Evolutionary conservation across 2,113 vertebrate genomes (phyloP).

Genomic region (Aegithalos caudatus): DNA sequence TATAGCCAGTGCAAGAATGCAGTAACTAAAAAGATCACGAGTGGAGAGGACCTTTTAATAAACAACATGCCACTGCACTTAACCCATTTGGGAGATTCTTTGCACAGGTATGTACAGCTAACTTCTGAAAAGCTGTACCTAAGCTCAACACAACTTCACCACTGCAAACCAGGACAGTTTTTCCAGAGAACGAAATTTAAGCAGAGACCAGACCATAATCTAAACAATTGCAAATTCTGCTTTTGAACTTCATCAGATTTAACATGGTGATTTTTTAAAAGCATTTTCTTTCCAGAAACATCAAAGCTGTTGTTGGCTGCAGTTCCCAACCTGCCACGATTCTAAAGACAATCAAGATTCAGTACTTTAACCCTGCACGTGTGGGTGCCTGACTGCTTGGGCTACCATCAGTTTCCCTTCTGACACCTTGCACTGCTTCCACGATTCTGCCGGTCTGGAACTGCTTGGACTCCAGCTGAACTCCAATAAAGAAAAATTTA

Average conservation of each 20-base stretch:
- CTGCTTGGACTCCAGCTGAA: background rate
- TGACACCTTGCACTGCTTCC: background rate
- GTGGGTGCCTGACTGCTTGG: too few relatives aligned
- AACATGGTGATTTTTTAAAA: background rate
- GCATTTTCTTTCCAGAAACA: background rate
- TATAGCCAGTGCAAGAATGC: background rate
- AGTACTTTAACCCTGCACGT: fast-evolving
- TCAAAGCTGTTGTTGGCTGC: background rate
- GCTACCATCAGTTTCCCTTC: background rate
- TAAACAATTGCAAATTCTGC: background rate
- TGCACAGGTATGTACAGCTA: background rate
- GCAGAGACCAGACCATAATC: background rate
- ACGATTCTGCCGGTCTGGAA: fast-evolving
- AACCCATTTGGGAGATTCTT: background rate
- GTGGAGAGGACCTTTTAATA: background rate
- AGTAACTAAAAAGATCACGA: background rate
- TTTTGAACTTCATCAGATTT: background rate
- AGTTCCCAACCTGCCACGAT: background rate
- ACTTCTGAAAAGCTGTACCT: background rate
- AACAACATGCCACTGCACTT: background rate
- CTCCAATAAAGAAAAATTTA: background rate
- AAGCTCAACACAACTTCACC: background rate
- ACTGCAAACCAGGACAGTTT: background rate
- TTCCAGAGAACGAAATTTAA: background rate
- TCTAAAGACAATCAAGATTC: background rate